Evolutionary conservation across 92 coral and sea anemone species (phyloP), one percentile per base, ranked within the genome.

Genomic region (Porites rus): DNA sequence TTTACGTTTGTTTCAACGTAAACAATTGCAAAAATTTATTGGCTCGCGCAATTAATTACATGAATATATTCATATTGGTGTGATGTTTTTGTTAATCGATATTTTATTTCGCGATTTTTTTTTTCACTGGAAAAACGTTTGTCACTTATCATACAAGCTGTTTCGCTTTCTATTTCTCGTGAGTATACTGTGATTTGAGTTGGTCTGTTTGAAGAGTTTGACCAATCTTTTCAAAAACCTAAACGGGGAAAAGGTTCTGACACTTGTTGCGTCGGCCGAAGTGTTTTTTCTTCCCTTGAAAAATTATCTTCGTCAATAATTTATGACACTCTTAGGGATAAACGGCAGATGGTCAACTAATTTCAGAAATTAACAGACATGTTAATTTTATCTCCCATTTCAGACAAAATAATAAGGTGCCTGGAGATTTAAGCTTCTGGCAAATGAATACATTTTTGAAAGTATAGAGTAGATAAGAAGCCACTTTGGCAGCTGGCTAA

Each of bases 401-500:
- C 87, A 60, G 80, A 73, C 87, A 63, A 83, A 73, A 69, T 81
- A 71, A 64, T 65, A 43, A 50, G 87, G 63, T 61, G 74, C 72
- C 21, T 59, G 62, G 77, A 83, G 51, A 62, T 74, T 62, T 60
- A 73, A 50, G 70, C 72, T 38, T 62, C 62, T 61, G 7, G n/a
- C 61, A 83, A 9, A 58, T 73, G 87, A 73, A 50, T 83, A 63
- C 58, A 60, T 73, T 74, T 51, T 51, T 79, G 25, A 75, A 75
- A 38, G 14, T 11, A 72, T 28, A 22, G 25, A 54, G n/a, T 25
- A 3, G 17, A 43, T 10, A 62, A 51, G 62, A 69, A 75, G 19
- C 46, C 77, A 21, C 10, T 13, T 58, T 9, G 28, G 69, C 81
- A 76, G 88, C 91, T 90, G 90, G 56, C 70, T 61, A 69, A 90